Base-by-base conservation (phyloP, 2,113 vertebrate species). In the Xenopus borealis region DNA sequence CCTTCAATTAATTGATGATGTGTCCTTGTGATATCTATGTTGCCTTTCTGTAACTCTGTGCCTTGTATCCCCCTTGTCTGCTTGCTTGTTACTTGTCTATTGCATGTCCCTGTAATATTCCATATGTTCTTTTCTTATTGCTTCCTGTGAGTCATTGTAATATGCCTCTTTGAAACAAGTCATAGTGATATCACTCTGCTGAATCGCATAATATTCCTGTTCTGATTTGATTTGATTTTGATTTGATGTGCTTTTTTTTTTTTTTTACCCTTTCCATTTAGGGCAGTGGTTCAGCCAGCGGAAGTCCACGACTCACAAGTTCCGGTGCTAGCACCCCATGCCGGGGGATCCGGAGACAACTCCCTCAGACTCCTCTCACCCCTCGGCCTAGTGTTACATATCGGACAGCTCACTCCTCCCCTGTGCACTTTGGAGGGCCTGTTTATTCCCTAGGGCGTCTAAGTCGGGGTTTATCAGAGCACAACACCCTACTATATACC, bases 361-460 rank as follows among this genome's bases (percentile, higher is more conserved):
- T 98, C 78, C 96, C 96, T 68, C 95, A 94, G 92, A 97, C 93
- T 65, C 95, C 95, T 44, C 88, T 93, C 80, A 96, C 93, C 73
- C 94, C 94, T 8, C 94, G 95, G 9, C 96, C 95, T 71, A 94
- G 89, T 82, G 92, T 98, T 87, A 93, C 94, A 80, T 98, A 94
- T 92, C 96, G 94, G 93, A 98, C 95, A 64, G 95, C 94, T 81
- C 92, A 94, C 87, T 96, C 95, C 78, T 96, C 96, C 50, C 95
- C 95, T 0, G 91, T 97, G 79, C 94, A 93, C 86, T 93, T 94
- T 82, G 82, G 84, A 40, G 91, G 87, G 79, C 86, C 85, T 4
- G 83, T 88, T 27, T 88, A 92, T 84, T 94, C 93, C 82, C 94
- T 94, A 0, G 87, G 93, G 78, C 88, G 90, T 69, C 88, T 98